Evolutionary conservation across 2,113 vertebrate genomes (phyloP), one percentile per base, ranked within the genome.

Genomic region (Colistium nudipinnis): DNA sequence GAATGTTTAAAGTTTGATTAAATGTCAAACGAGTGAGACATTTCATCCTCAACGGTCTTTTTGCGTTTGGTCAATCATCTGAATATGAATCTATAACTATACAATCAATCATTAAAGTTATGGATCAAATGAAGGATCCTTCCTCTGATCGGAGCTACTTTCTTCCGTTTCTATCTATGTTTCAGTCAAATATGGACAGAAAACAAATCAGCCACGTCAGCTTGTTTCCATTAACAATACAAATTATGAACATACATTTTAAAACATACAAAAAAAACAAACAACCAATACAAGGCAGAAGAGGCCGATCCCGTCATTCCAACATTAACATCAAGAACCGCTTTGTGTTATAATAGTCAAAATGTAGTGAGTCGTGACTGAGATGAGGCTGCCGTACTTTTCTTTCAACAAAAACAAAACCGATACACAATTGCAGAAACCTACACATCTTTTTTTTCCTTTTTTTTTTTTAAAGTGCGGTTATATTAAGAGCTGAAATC

Each of bases 191-290:
- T 10, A 64, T 59, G 62, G 12, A 77, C 76, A 62, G 33, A 33
- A 54, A 60, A 0, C 59, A 78, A 68, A 0, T n/a, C n/a, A n/a
- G n/a, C 44, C 0, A 12, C 13, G 27, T 60, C 28, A 38, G 48
- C 3, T 64, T 81, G 72, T 83, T 56, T 84, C 57, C 80, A 81
- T 76, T 70, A 78, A 84, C 81, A 69, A 85, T 87, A 84, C 78
- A 89, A 90, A 90, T 83, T 61, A 81, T 86, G 67, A 85, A 84
- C 74, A 75, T 77, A 90, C 68, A 80, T 70, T 82, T 86, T 69
- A 62, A 78, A 87, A 82, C 81, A 86, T 84, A 90, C 76, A 86
- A 87, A 87, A 88, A 86, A 84, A 86, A 87, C 85, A 88, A 86
- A 84, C 87, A 79, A 84, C 81, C 62, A 67, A 78, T 82, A 84